Conservation (phyloP, 1,140 invertebrate genomes). For the Cepaea nemoralis region DNA sequence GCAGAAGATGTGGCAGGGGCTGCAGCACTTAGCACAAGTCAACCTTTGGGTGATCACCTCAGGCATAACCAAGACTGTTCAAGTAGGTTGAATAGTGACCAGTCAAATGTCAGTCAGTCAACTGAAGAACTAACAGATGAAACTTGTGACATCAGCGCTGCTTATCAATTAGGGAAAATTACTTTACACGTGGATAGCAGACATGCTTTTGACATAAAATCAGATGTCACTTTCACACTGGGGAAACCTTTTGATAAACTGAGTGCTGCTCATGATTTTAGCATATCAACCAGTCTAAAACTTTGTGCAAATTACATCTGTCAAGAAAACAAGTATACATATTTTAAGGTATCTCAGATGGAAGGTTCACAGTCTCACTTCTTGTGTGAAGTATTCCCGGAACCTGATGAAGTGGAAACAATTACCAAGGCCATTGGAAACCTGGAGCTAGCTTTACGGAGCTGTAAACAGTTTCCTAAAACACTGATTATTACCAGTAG, state of each 20-base stretch:
- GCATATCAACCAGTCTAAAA: background rate
- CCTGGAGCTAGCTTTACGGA: background rate
- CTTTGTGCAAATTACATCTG: background rate
- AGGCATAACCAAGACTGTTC: no score
- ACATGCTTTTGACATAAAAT: background rate
- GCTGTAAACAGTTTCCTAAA: background rate
- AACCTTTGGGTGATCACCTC: no score
- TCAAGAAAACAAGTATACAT: background rate
- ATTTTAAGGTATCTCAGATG: background rate
- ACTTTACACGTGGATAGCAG: background rate
- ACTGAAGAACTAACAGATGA: background rate
- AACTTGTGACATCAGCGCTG: background rate
- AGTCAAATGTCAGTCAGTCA: no score
- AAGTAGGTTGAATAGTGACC: no score
- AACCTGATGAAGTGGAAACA: background rate
- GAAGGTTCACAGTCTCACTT: background rate
- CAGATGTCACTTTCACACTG: background rate
- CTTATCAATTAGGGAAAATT: constrained; percentile 14
- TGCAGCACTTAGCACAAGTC: no score
- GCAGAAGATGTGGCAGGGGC: no score
- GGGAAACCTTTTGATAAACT: constrained; percentile 29
- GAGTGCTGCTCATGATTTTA: constrained; percentile 10
- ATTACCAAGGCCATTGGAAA: background rate
- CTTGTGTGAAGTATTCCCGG: background rate
- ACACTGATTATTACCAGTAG: background rate